Percentiles rank a stretch among this genome's conserved stretches.
phyloP scores from a whole-genome alignment of 92 coral and sea anemone species.

The Phenganax marumi region DNA sequence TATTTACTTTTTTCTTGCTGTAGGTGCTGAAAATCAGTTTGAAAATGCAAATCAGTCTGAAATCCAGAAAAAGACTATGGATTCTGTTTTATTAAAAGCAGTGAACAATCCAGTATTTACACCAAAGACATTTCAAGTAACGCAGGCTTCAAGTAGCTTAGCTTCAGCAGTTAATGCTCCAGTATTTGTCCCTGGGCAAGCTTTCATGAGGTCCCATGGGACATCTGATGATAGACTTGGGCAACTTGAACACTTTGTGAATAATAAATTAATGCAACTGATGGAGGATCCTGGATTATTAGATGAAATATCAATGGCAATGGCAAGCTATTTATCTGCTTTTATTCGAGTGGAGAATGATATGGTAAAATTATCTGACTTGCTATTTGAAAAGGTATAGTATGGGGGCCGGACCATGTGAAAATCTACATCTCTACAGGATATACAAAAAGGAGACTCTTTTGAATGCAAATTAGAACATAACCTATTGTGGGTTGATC shows the following conservation, averaged over 20 bases:
- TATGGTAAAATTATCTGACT: conserved; percentile 13
- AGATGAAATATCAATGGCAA: conserved; percentile 25
- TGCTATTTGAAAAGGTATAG: conserved; percentile 35
- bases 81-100: conserved; percentile 22
- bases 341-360: conserved; percentile 26
- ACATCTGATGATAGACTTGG: not conserved
- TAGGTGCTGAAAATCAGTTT: not conserved
- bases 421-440: not conserved
- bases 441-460: not conserved
- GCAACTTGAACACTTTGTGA: conserved; percentile 17
- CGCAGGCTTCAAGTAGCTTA: conserved; percentile 4
- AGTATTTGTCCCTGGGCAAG: conserved; percentile 35
- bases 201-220: not conserved
- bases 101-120: conserved; percentile 27
- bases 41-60: not conserved
- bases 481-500: too few relatives aligned
- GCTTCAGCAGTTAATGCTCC: conserved; percentile 44
- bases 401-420: not conserved
- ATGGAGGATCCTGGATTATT: conserved; percentile 37
- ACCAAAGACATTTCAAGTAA: conserved; percentile 13
- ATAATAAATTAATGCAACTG: conserved; percentile 24
- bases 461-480: not conserved
- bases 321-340: conserved; percentile 32
- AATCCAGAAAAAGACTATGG: not conserved
- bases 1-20: conserved; percentile 3